These are phyloP conservation scores for Cephalotes varians DNA, from an alignment of 2,888 invertebrate genomes.

Conservation along the genomic window DNA sequence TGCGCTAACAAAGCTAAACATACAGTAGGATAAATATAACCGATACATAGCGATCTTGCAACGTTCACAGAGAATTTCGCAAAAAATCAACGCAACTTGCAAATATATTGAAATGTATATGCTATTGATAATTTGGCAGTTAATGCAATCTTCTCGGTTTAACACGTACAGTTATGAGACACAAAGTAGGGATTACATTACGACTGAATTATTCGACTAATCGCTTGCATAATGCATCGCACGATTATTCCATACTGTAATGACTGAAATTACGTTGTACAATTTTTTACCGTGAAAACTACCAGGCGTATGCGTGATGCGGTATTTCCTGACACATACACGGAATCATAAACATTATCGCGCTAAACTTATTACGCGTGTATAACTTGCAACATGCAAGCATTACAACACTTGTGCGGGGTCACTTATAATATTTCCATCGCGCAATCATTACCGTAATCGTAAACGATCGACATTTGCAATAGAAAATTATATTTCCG, in stretches of 20 bases:
- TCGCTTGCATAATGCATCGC: background rate
- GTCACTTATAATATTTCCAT: slow-evolving; percentile 23
- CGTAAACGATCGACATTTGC: slow-evolving; percentile 29
- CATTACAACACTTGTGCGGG: background rate
- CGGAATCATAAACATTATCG: slow-evolving; percentile 31
- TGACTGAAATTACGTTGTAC: slow-evolving; percentile 41
- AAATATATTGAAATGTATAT: background rate
- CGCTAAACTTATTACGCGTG: background rate
- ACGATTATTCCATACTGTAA: slow-evolving; percentile 23
- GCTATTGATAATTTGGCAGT: background rate
- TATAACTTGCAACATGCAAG: slow-evolving; percentile 12
- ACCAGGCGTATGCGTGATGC: background rate
- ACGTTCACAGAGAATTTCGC: background rate
- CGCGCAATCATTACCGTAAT: slow-evolving; percentile 46
- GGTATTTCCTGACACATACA: slow-evolving; percentile 13
- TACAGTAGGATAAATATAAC: background rate
- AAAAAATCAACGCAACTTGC: background rate
- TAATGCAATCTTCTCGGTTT: background rate
- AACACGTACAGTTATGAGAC: background rate
- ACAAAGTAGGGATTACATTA: background rate
- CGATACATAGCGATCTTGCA: background rate
- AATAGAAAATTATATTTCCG: slow-evolving; percentile 16
- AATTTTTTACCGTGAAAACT: slow-evolving; percentile 30
- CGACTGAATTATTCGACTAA: slow-evolving; percentile 30
- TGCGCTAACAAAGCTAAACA: background rate